phyloP scores from a whole-genome alignment of 2,113 vertebrate genomes.

The Psophia crepitans region DNA sequence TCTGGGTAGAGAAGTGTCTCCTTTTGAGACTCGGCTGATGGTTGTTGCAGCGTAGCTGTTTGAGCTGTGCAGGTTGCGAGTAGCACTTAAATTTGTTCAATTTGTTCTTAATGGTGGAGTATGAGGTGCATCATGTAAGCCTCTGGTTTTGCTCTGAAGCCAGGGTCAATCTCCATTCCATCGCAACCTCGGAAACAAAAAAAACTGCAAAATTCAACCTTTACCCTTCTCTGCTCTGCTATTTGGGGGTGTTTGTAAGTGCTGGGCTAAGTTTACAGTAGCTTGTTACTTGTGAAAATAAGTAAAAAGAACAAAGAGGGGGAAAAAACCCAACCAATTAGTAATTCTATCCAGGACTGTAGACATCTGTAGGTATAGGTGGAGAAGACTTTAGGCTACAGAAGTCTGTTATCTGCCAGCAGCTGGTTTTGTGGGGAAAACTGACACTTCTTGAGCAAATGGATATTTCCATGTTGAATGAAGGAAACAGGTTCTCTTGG shows the following conservation, averaged over 20 bases:
- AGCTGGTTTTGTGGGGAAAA: neutral
- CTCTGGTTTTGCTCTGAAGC: neutral
- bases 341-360: neutral
- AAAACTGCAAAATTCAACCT: neutral
- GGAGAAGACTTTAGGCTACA: neutral
- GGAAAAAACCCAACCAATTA: neutral
- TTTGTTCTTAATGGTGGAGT: neutral
- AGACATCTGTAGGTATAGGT: neutral
- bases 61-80: neutral
- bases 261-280: neutral
- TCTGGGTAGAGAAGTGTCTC: neutral
- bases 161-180: neutral
- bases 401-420: neutral
- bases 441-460: neutral
- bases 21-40: neutral
- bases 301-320: neutral
- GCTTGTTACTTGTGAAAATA: neutral
- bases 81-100: neutral
- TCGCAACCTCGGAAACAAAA: neutral
- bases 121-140: neutral
- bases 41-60: neutral
- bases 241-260: neutral
- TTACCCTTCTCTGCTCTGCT: neutral
- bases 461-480: neutral
- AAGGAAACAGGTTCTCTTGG: neutral